Evolutionary conservation across 2,888 invertebrate genomes (phyloP).

Genomic region (Dasypogon diadema): DNA sequence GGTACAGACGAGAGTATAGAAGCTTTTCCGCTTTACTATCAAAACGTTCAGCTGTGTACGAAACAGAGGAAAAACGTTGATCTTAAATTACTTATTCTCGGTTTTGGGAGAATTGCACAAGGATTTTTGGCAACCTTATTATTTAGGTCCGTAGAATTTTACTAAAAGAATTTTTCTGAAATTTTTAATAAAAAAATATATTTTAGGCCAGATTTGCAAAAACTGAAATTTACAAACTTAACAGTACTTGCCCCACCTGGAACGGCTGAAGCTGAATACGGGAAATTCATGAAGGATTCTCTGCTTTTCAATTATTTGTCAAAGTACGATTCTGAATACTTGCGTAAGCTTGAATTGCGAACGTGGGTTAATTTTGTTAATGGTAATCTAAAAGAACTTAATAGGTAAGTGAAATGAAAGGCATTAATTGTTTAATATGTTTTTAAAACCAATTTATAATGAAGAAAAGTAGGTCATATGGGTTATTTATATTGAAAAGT

Average conservation of each 20-base stretch:
- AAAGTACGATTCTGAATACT: slow-evolving; percentile 70
- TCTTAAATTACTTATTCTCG: slow-evolving; percentile 74
- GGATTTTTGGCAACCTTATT: slow-evolving; percentile 74
- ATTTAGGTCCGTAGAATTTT: slow-evolving; percentile 67
- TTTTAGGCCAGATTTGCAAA: slow-evolving; percentile 58
- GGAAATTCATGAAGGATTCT: neutral
- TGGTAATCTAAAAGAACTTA: slow-evolving; percentile 72
- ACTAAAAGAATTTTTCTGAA: no score
- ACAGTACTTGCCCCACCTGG: slow-evolving; percentile 79
- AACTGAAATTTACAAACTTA: slow-evolving; percentile 76
- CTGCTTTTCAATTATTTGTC: neutral
- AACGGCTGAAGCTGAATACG: slow-evolving; percentile 60
- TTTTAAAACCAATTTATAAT: no score
- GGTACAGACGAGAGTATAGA: neutral
- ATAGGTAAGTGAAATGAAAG: slow-evolving; percentile 73
- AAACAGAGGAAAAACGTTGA: slow-evolving; percentile 70
- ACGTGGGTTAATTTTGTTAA: slow-evolving; percentile 77
- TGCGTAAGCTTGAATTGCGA: slow-evolving; percentile 73
- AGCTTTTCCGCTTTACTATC: slow-evolving; percentile 68
- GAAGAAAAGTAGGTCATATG: no score
- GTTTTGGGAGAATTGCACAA: slow-evolving; percentile 74
- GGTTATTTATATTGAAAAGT: no score
- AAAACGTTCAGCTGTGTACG: slow-evolving; percentile 70
- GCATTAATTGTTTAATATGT: no score
- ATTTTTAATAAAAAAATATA: slow-evolving; percentile 63